phyloP scores from a whole-genome alignment of 2,797 vertebrate species.

The Champsocephalus esox region DNA sequence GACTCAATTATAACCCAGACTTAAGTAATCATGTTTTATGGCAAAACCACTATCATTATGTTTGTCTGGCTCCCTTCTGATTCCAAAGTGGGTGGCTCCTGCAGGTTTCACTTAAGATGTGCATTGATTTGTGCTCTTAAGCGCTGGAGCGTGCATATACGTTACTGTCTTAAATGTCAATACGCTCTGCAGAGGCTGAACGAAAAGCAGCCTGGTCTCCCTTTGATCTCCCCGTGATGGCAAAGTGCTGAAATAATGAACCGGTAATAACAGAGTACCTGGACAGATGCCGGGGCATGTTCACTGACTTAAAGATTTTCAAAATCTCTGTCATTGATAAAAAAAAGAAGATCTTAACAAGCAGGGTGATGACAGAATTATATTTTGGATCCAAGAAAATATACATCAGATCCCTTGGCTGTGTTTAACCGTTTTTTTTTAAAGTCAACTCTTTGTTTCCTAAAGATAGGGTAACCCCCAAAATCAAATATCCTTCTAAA shows the following conservation, averaged over 20 bases:
- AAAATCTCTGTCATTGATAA: conserved; percentile 22
- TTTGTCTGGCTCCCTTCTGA: conserved; percentile 62
- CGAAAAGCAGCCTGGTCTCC: conserved; percentile 56
- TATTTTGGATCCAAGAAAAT: conserved; percentile 26
- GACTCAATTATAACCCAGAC: conserved; percentile 66
- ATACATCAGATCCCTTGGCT: background rate
- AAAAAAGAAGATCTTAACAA: conserved; percentile 40
- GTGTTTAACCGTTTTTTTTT: conserved; percentile 27
- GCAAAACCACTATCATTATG: conserved; percentile 69
- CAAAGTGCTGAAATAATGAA: conserved; percentile 77
- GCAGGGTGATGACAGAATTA: conserved; percentile 35
- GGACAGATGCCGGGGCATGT: conserved; percentile 58
- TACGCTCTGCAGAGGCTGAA: conserved; percentile 57
- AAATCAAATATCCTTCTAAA: background rate
- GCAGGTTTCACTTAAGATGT: conserved; percentile 68
- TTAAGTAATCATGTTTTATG: conserved; percentile 78
- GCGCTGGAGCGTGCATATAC: conserved; percentile 58
- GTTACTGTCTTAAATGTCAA: conserved; percentile 70
- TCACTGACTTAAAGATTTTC: conserved; percentile 55
- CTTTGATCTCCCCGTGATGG: conserved; percentile 78
- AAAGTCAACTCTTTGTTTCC: background rate
- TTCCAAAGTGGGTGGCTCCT: conserved; percentile 47
- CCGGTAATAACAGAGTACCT: conserved; percentile 72
- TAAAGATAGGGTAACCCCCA: background rate
- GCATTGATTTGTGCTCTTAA: conserved; percentile 75